Conservation (phyloP, 2,113 vertebrate genomes). For the Coptodon rendalli region DNA sequence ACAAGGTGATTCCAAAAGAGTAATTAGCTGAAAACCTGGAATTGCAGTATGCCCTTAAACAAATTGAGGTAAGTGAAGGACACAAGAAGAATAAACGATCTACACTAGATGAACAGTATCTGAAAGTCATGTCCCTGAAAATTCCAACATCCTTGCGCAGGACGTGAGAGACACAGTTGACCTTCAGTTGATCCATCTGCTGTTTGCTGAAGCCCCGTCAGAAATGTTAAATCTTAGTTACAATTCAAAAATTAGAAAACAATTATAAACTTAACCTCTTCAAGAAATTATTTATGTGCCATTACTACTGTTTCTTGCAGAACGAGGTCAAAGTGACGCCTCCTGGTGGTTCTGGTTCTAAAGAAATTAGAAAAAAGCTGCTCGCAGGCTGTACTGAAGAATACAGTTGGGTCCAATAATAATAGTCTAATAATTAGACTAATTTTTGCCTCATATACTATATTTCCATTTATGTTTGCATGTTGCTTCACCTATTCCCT, state of each 20-base stretch:
- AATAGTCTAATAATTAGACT: background rate
- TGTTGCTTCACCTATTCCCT: background rate
- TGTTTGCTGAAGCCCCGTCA: background rate
- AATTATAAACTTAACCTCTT: background rate
- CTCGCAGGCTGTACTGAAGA: background rate
- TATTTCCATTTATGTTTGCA: background rate
- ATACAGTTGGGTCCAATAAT: background rate
- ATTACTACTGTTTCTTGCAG: background rate
- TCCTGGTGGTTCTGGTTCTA: background rate
- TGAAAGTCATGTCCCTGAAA: background rate
- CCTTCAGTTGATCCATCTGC: background rate
- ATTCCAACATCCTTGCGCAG: background rate
- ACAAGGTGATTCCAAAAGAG: background rate
- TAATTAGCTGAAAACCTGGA: background rate
- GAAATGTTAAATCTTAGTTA: background rate
- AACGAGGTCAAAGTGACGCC: background rate
- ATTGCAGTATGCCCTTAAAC: background rate
- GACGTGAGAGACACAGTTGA: background rate
- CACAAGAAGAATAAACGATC: background rate
- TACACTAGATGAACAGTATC: background rate
- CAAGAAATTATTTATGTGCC: background rate
- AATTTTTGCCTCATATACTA: background rate
- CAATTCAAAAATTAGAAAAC: background rate
- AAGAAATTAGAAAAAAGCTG: background rate
- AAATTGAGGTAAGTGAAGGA: background rate